Evolutionary conservation across 2,888 invertebrate genomes (phyloP), one percentile per base, ranked within the genome.

Genomic region (Autographa pulchrina): DNA sequence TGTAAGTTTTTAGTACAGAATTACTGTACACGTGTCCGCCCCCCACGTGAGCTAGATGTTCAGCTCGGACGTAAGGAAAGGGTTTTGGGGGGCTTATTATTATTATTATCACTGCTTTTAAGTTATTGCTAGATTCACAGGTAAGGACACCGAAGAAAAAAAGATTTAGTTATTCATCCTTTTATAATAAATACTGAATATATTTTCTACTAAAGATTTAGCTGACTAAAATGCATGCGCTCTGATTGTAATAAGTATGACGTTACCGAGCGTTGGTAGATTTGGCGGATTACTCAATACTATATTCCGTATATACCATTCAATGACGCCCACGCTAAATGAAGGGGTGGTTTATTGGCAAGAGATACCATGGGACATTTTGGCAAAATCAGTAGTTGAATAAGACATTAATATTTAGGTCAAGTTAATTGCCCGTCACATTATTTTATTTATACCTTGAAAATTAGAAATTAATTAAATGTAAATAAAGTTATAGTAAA

Each of bases 251-350:
- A 54, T 68, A 56, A 69, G 60, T 54, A 54, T 74, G 18, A 66
- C 62, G 43, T 56, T 65, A 73, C 74, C 62, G 64, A 64, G 52
- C 31, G 61, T 32, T 38, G 52, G 64, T 68, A 14, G 41, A 68
- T 62, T 61, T 72, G 74, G 63, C 58, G 58, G 43, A 60, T 74
- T 77, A 70, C 67, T 66, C 63, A 63, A 70, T 54, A 74, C 58
- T 48, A n/a, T 48, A 78, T 78, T 77, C 52, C 25, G 52, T 54
- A n/a, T 56, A 52, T 58, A 74, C 69, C 56, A 48, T 69, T 64
- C 25, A 58, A 58, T 62, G 32, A 78, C 64, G 41, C 66, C 77
- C 66, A 78, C 66, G 54, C 70, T 31, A 38, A 62, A 6, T 16
- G 58, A 52, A 70, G 66, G 62, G 64, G 52, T 48, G 74, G 35